Conservation (phyloP, 2,113 vertebrate genomes). For the Coreoperca whiteheadi region DNA sequence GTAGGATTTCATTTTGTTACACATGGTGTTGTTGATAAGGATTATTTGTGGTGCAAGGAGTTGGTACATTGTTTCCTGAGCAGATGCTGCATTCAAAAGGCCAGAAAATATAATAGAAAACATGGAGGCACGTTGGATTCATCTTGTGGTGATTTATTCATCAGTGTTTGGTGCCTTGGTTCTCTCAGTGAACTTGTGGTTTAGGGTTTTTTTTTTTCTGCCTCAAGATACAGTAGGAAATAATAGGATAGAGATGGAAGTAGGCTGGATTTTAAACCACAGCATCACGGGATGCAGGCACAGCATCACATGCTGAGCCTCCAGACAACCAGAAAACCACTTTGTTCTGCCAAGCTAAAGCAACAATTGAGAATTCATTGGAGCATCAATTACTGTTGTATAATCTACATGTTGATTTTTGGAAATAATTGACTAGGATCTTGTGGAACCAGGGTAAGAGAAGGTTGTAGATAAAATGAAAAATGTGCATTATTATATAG, state of each 20-base stretch:
- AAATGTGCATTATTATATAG: background rate
- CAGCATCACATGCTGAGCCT: background rate
- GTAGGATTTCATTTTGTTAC: background rate
- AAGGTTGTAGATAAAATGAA: background rate
- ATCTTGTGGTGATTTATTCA: background rate
- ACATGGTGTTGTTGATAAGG: background rate
- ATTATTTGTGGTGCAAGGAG: background rate
- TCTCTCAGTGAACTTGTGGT: background rate
- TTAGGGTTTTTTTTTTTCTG: background rate
- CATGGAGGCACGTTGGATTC: background rate
- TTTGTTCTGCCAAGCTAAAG: background rate
- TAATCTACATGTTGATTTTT: background rate
- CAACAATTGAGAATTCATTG: background rate
- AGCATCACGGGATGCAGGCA: background rate
- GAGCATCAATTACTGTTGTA: background rate
- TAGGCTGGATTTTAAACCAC: constrained; percentile 24
- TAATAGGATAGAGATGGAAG: background rate
- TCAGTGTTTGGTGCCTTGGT: background rate
- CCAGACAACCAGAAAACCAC: background rate
- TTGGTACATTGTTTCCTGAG: background rate
- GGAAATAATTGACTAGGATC: background rate
- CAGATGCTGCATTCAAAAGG: background rate
- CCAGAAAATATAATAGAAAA: background rate
- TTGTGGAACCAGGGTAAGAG: background rate
- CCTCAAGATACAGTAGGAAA: background rate